Base-by-base conservation (phyloP, 2,888 invertebrate species). In the Caradrina clavipalpis region DNA sequence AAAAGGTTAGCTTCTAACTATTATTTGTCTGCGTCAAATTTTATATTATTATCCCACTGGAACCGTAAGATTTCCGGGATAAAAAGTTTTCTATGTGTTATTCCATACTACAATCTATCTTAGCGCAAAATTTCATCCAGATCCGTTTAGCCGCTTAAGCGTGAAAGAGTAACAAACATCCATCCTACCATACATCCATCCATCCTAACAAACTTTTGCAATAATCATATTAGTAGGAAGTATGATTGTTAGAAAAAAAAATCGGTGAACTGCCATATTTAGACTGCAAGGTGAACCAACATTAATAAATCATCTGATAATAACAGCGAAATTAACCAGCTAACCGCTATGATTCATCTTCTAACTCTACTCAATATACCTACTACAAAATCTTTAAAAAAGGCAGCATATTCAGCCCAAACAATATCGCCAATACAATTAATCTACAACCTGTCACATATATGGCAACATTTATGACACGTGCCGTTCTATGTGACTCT, bases 401-500 rank as follows among this genome's bases (percentile, higher is more conserved):
- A 26, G 15, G 15, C 10, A 35, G 1, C 13, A n/a, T 19, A 22
- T 22, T 47, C 22, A 35, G 1, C 13, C 2, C 2, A 45, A 55
- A 49, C 42, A 72, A 54, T 63, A 22, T 17, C 1, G 42, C 31
- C 31, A 51, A 7, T 39, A 26, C n/a, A 10, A 78, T 74, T 50
- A 63, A 74, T 51, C 15, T 15, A 19, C 42, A 51, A 57, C 55
- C 35, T 39, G 56, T 67, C 53, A 19, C 39, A 22, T 61, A 60
- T 56, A 76, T 61, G 77, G 81, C 71, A 61, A 76, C 54, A 58
- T 59, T 55, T 61, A 31, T 69, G 73, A 53, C 69, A 67, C 56
- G 45, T 49, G 21, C 50, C 45, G 58, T 58, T 49, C 45, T 65
- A 26, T 61, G 51, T 47, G 59, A 6, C 7, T 59, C 55, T 74